Conservation (phyloP, 2,888 invertebrate species). For the Hemaris fuciformis region DNA sequence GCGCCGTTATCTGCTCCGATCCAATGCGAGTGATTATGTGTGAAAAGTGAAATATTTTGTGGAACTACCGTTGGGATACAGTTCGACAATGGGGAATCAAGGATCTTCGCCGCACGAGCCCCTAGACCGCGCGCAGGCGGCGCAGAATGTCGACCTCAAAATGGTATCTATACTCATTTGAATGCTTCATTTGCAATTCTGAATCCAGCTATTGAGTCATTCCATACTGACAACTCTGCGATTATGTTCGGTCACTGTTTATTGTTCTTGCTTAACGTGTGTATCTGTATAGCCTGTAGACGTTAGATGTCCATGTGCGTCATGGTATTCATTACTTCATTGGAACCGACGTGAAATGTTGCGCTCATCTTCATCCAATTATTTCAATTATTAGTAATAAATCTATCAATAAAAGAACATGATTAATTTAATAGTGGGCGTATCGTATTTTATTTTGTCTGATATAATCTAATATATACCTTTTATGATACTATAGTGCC, state of each 20-base stretch:
- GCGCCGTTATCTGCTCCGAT: slow-evolving; percentile 7
- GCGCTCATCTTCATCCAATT: neutral
- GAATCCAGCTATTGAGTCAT: slow-evolving; percentile 33
- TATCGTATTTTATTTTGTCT: neutral
- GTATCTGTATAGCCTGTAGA: neutral
- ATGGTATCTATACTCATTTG: slow-evolving; percentile 53
- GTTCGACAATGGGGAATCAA: slow-evolving; percentile 87
- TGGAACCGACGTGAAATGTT: neutral
- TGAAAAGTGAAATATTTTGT: slow-evolving; percentile 42
- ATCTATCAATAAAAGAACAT: neutral
- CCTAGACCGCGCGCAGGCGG: slow-evolving; percentile 84
- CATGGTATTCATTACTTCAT: neutral
- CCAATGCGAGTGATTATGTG: slow-evolving; percentile 34
- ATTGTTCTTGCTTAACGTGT: slow-evolving; percentile 28
- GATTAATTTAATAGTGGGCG: neutral
- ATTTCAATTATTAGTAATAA: neutral
- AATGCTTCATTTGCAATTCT: slow-evolving; percentile 42
- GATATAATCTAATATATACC: neutral
- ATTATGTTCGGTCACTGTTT: slow-evolving; percentile 32
- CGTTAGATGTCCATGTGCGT: neutral
- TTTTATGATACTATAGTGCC: neutral
- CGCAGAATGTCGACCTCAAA: slow-evolving; percentile 73
- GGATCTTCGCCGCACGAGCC: slow-evolving; percentile 92
- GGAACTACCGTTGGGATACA: slow-evolving; percentile 27
- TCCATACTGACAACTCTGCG: slow-evolving; percentile 24